These are phyloP conservation scores for Mus spretus DNA, from an alignment of 2,797 vertebrate species.

Conservation along the genomic window DNA sequence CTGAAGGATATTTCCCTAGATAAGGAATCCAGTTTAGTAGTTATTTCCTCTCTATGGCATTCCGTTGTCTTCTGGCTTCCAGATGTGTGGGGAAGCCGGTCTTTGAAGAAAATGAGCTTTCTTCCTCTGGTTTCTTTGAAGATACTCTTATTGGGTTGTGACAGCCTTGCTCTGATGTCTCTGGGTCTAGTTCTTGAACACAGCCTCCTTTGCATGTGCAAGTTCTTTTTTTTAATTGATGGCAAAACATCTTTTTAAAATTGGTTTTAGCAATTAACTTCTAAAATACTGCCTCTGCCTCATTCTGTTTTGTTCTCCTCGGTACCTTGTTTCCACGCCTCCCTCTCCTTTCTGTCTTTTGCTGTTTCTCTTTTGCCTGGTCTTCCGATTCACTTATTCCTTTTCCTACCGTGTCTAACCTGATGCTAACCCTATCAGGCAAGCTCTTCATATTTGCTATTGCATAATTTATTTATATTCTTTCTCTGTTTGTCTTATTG, in stretches of 20 bases:
- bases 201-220: not conserved
- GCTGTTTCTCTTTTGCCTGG: not conserved
- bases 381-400: not conserved
- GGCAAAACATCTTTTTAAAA: not conserved
- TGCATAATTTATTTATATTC: not conserved
- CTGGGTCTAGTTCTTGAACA: accelerated
- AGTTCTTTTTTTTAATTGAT: not conserved
- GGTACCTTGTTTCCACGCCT: not conserved
- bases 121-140: not conserved
- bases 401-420: not conserved
- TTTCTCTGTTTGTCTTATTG: not conserved
- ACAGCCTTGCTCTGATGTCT: too few species aligned
- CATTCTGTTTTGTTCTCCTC: not conserved
- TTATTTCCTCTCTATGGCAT: not conserved
- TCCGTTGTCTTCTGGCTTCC: not conserved
- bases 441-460: not conserved
- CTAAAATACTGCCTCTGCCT: not conserved
- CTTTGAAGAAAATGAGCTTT: not conserved
- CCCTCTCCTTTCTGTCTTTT: not conserved
- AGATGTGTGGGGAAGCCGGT: not conserved
- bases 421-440: not conserved
- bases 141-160: not conserved
- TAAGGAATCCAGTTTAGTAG: not conserved
- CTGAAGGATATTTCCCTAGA: not conserved
- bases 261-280: not conserved